A percentile compares a stretch with the other conserved stretches of the same genome.
phyloP scores from a whole-genome alignment of 2,888 invertebrate genomes.

The Salpingus planirostris region DNA sequence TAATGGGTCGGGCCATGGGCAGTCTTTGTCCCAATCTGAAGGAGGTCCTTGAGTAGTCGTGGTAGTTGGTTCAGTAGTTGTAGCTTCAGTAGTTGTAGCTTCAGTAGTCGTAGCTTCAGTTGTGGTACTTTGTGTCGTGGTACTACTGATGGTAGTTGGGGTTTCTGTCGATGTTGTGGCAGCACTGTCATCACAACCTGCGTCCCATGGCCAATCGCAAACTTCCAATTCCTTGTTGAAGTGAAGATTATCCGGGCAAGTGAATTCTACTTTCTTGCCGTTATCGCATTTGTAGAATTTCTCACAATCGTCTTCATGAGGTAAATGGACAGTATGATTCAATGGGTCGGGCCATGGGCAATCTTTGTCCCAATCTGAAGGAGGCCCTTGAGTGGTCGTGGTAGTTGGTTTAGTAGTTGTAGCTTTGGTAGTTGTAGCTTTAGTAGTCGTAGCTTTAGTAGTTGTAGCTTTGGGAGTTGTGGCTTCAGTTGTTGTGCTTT shows the following conservation, averaged over 20 bases:
- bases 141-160: no score
- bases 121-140: no score
- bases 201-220: constrained; percentile 16
- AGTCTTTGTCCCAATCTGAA: no score
- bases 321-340: constrained; percentile 5
- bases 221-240: constrained; percentile 13
- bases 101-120: no score
- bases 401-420: not conserved
- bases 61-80: no score
- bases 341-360: constrained; percentile 6
- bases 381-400: not conserved
- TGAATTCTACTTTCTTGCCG: constrained; percentile 5
- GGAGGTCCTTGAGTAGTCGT: no score
- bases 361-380: not conserved
- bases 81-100: no score
- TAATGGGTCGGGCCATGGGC: no score
- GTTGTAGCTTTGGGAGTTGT: no score
- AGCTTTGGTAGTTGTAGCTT: constrained; percentile 1
- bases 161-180: no score
- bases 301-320: constrained; percentile 15
- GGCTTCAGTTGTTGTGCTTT: no score
- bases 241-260: constrained; percentile 15
- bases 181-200: constrained; percentile 8
- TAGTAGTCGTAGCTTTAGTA: not conserved
- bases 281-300: constrained; percentile 15